Percentiles rank a stretch among this genome's conserved stretches.
Evolutionary conservation across 1,140 invertebrate genomes (phyloP).

Genomic region (Lordiphosa stackelbergi): DNA sequence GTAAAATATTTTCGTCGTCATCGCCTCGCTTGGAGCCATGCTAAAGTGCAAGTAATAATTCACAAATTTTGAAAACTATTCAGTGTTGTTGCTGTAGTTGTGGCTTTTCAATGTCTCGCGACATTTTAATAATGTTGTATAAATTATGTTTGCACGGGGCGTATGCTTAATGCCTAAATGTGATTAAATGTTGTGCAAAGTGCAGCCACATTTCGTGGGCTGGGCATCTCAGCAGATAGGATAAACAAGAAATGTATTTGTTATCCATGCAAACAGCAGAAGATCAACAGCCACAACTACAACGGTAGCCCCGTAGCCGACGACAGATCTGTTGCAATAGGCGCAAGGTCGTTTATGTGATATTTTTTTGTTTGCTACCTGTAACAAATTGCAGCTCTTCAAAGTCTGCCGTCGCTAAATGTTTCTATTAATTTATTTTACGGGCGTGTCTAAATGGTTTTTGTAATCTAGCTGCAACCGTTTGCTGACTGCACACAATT

Average conservation of each 20-base stretch:
- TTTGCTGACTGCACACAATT: slow-evolving; percentile 47
- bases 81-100: slow-evolving; percentile 34
- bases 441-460: slow-evolving; percentile 34
- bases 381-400: slow-evolving; percentile 61
- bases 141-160: slow-evolving; percentile 63
- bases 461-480: not conserved
- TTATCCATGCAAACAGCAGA: slow-evolving; percentile 30
- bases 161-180: slow-evolving; percentile 63
- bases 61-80: slow-evolving; percentile 67
- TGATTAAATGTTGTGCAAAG: slow-evolving; percentile 74
- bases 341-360: slow-evolving; percentile 57
- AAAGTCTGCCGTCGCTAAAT: slow-evolving; percentile 30
- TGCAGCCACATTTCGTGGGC: slow-evolving; percentile 39
- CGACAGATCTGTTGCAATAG: slow-evolving; percentile 41
- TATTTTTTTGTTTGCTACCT: slow-evolving; percentile 41
- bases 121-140: slow-evolving; percentile 70
- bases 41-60: slow-evolving; percentile 75
- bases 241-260: no score
- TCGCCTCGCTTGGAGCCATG: slow-evolving; percentile 58
- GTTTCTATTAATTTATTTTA: slow-evolving; percentile 46
- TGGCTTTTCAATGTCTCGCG: slow-evolving; percentile 60
- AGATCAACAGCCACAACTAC: slow-evolving; percentile 17
- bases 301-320: slow-evolving; percentile 8
- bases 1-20: slow-evolving; percentile 62
- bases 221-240: slow-evolving; percentile 4